Conservation (phyloP, 1,140 invertebrate species). For the Leptopilina boulardi region DNA sequence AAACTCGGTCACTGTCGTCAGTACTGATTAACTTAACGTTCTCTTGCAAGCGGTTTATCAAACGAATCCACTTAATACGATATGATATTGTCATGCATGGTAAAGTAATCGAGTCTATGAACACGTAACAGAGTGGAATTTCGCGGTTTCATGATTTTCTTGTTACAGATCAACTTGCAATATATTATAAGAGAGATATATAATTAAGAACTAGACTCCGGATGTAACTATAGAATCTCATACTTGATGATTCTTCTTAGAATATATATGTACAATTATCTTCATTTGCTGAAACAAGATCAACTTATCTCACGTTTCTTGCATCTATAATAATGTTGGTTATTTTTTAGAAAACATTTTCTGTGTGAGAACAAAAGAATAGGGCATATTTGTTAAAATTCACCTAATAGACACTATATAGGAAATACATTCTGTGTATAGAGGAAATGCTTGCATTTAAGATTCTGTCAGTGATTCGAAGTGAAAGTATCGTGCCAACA, state of each 20-base stretch:
- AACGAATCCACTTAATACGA: slow-evolving; percentile 15
- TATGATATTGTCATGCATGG: slow-evolving; percentile 6
- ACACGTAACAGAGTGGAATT: slow-evolving; percentile 6
- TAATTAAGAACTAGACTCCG: slow-evolving; percentile 21
- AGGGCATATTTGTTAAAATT: too few relatives aligned
- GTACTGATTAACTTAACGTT: slow-evolving; percentile 25
- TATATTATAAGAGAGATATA: neutral
- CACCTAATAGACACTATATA: neutral
- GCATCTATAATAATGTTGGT: too few relatives aligned
- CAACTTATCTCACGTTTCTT: neutral
- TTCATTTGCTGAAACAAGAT: neutral
- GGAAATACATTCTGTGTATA: neutral
- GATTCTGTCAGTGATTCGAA: neutral
- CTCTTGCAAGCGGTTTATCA: slow-evolving; percentile 3
- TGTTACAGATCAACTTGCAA: slow-evolving; percentile 27
- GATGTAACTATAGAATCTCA: neutral
- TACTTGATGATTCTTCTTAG: neutral
- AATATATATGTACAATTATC: neutral
- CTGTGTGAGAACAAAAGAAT: neutral
- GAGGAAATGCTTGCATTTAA: neutral
- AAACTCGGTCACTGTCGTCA: slow-evolving; percentile 27
- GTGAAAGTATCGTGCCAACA: neutral
- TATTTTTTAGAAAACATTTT: too few relatives aligned
- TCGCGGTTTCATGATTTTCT: slow-evolving; percentile 6
- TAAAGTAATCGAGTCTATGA: slow-evolving; percentile 11